Evolutionary conservation across 1,140 invertebrate species (phyloP), one percentile per base, ranked within the genome.

Genomic region (Drosophila sp.): DNA sequence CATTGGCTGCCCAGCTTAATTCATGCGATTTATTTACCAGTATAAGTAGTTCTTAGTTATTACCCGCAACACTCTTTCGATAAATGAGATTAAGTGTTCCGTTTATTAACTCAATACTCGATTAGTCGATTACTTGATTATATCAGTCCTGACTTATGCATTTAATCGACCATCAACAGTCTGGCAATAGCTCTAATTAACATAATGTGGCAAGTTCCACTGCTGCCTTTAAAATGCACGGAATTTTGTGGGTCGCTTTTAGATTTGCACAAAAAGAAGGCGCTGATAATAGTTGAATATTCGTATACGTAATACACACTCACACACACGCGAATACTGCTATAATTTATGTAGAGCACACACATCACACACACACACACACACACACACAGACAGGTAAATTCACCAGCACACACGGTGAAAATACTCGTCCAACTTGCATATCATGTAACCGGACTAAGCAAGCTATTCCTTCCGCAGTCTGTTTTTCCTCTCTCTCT

Each of bases 371-470:
- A 25, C 43, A 45, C 43, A 9, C 13, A 32, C 13, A 32, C 7
- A 4, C 32, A 36, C 18, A 38, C 7, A 50, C 4, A 40, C 11
- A 25, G 13, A 48, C n/a, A 21, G 16, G n/a, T 11, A n/a, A 11
- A 53, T 36, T 53, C 50, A 36, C 32, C 32, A 14, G 41, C 53
- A 5, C 34, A 38, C 16, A 48, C 21, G 29, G 27, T 45, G 27
- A 14, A 43, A 43, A n/a, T 7, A 14, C n/a, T 18, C 36, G 9
- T 14, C 21, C 21, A 29, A 46, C 54, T 62, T 72, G 62, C 53
- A 58, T 65, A 65, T 51, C 69, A 66, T 72, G 69, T 72, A 72
- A 58, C 51, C 69, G 62, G 69, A 57, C 69, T 21, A 18, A 56
- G 62, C 16, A 27, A 27, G 45, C 62, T 34, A 58, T 72, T 51